Evolutionary conservation across 2,113 vertebrate species (phyloP), one percentile per base, ranked within the genome.

Genomic region (Microtus ochrogaster): DNA sequence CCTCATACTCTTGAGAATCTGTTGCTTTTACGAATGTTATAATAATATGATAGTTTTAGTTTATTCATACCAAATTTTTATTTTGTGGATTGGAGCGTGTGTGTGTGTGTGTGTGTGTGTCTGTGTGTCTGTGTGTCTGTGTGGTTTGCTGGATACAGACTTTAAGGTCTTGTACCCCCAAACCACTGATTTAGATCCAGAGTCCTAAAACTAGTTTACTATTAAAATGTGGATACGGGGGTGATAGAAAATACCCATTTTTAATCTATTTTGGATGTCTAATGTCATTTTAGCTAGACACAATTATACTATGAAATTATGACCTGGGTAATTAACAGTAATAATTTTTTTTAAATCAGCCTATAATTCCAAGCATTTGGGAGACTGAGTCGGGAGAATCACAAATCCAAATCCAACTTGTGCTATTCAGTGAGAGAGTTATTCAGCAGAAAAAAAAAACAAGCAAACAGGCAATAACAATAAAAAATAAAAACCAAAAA

Each of bases 41-140:
- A 89, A n/a, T 90, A 88, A 85, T 65, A 90, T 82, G 81, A 33
- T 90, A 90, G 30, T 74, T 70, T 44, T 76, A 89, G 36, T 73
- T 70, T 16, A 89, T 95, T 87, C n/a, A 63, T 85, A 61, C 22
- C 85, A 22, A 68, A 17, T 74, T 0, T 93, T 98, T 96, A 83
- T 44, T 92, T 73, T 79, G 28, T 52, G 2, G 63, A 33, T 89
- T 90, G 3, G 61, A n/a, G 11, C 47, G 41, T 44, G 47, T 52
- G 28, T 78, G 44, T 78, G 44, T 49, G 76, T 30, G 41, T 47
- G 41, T 44, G 41, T 24, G 39, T 78, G 76, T 78, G 44, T 30
- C 26, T 77, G 41, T 47, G 76, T 30, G 41, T 47, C 24, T 44
- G 41, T 41, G 39, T 49, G 76, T 30, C 26, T 47, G 44, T 47